A percentile compares a stretch with the other conserved stretches of the same genome.
Conservation (phyloP, 2,888 invertebrate genomes). For the Apamea anceps region DNA sequence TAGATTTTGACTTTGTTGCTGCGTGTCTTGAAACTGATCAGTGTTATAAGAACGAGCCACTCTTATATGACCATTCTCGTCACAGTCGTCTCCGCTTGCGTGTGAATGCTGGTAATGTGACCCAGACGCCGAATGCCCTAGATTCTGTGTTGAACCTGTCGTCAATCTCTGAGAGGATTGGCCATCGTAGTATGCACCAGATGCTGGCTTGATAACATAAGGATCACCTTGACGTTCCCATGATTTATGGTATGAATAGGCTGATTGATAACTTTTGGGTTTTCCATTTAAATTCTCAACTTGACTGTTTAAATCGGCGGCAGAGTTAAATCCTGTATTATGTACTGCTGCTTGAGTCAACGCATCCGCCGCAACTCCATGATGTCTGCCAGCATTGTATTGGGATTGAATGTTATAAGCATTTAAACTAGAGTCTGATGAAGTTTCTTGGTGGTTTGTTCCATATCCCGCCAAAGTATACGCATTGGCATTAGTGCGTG, state of each 20-base stretch:
- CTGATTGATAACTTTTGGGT: conserved; percentile 87
- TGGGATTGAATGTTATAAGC: conserved; percentile 65
- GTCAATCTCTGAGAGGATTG: conserved; percentile 78
- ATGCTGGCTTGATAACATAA: conserved; percentile 84
- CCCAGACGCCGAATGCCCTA: conserved; percentile 74
- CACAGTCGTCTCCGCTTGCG: conserved; percentile 76
- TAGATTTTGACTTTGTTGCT: conserved; percentile 59
- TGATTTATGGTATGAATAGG: conserved; percentile 88
- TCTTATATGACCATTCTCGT: conserved; percentile 78
- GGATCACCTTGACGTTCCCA: conserved; percentile 89
- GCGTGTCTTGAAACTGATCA: conserved; percentile 62
- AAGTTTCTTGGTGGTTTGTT: conserved; percentile 54
- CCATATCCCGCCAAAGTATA: conserved; percentile 65
- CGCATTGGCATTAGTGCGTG: conserved; percentile 64
- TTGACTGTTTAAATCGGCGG: conserved; percentile 66
- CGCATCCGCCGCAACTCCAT: conserved; percentile 62
- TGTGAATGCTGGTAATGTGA: conserved; percentile 70
- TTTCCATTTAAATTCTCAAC: conserved; percentile 73
- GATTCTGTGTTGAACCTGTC: conserved; percentile 70
- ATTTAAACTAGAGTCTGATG: conserved; percentile 65
- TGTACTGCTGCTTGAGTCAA: conserved; percentile 47
- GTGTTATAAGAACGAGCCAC: conserved; percentile 78
- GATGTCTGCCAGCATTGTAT: conserved; percentile 61
- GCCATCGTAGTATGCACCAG: conserved; percentile 68
- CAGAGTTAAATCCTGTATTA: conserved; percentile 51